phyloP scores from a whole-genome alignment of 2,888 invertebrate species.

The Ophion obscuratus region DNA sequence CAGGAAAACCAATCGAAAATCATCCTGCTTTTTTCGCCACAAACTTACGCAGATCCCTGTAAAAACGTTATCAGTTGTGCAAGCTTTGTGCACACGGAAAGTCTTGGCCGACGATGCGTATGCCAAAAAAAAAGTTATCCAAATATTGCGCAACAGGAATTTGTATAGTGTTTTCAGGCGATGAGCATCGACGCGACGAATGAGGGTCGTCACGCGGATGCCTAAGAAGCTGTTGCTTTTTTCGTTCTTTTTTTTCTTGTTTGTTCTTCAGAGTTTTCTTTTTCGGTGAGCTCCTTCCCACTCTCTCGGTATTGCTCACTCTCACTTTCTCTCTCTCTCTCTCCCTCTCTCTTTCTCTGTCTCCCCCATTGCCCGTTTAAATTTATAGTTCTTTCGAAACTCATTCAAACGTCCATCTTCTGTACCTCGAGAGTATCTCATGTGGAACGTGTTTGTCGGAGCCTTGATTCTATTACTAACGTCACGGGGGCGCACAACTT shows the following conservation, averaged over 20 bases:
- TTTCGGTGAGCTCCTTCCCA: constrained; percentile 43
- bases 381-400: constrained; percentile 47
- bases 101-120: not conserved
- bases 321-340: no score
- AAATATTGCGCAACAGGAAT: constrained; percentile 37
- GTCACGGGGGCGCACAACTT: no score
- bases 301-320: no score
- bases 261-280: constrained; percentile 23
- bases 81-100: constrained; percentile 16
- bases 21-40: no score
- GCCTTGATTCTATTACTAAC: constrained; percentile 7
- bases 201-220: constrained; percentile 63
- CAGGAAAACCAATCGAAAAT: no score
- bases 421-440: constrained; percentile 28
- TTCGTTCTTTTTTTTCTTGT: not conserved
- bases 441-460: not conserved
- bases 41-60: no score
- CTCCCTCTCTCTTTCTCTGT: no score
- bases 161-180: constrained; percentile 7
- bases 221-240: not conserved
- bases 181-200: constrained; percentile 62
- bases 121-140: not conserved
- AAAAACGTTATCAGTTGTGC: constrained; percentile 3
- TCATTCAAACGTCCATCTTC: constrained; percentile 56
- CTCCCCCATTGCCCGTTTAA: no score